Evolutionary conservation across 2,797 vertebrate genomes (phyloP).

Genomic region (Sebastolobus alascanus): DNA sequence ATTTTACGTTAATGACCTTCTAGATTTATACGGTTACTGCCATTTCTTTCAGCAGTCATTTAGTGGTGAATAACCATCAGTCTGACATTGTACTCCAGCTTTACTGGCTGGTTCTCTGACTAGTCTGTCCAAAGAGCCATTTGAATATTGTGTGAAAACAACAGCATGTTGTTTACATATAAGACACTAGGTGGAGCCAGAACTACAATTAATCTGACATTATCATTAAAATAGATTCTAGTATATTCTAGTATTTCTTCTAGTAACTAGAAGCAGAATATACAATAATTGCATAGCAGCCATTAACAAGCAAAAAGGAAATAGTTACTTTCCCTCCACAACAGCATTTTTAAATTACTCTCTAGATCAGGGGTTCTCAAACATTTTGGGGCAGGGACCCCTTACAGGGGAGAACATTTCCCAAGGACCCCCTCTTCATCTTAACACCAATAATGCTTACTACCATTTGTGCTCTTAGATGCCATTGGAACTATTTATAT

Average conservation of each 20-base stretch:
- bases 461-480: too few species aligned
- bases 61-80: background rate
- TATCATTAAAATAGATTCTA: background rate
- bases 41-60: background rate
- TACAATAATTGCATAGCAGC: background rate
- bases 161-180: constrained; percentile 11
- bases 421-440: too few species aligned
- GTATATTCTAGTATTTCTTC: background rate
- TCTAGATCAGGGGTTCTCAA: background rate
- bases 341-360: background rate
- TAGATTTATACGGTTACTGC: background rate
- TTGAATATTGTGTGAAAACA: background rate
- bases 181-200: constrained; percentile 43
- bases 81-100: background rate
- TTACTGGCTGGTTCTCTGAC: background rate
- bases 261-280: background rate
- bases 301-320: background rate
- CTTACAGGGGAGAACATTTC: too few species aligned
- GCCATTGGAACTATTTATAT: too few species aligned
- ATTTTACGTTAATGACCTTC: background rate
- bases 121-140: background rate
- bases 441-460: too few species aligned
- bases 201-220: background rate
- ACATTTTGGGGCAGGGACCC: background rate
- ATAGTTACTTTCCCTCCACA: background rate